Evolutionary conservation across 1,140 invertebrate genomes (phyloP), one percentile per base, ranked within the genome.

Genomic region (Ridgeia piscesae): DNA sequence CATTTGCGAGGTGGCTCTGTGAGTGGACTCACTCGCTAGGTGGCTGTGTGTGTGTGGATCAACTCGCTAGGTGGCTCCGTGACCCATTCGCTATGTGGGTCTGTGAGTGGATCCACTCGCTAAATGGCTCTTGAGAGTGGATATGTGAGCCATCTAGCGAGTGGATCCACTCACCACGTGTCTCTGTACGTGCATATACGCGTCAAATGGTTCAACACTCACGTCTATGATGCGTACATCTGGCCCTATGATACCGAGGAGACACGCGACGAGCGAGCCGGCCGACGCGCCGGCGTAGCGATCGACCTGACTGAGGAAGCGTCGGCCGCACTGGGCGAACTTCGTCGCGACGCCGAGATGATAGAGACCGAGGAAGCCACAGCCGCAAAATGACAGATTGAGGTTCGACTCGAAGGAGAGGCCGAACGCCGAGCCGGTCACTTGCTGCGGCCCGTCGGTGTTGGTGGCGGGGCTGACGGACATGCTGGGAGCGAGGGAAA

Each of bases 321-420:
- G 31, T 0, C 92, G 93, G 17, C 94, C 95, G 90, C 94, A 93
- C 42, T 93, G 92, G 34, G 94, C 48, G 1, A 95, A 93, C 91
- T 94, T 94, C 14, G 94, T 93, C 1, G 93, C 94, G 42, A 94
- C 94, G 0, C 99, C 99, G 93, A 99, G 98, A 96, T 99, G 99
- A 96, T 99, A 99, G 95, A 99, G 99, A 93, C 99, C 99, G 92
- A 99, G 97, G 96, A 99, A 99, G 92, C 99, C 99, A 97, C 99
- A 99, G 92, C 99, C 99, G 95, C 99, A 98, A 95, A 99, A 99
- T 91, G 98, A 99, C 94, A 99, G 97, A 97, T 99, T 99, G 94
- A 96, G 58, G 27, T 21, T 77, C 58, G 58, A 77, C 17, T 95
- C 17, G 31, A 8, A 9, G 33, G 33, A 14, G 34, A 14, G 17